Evolutionary conservation across 2,888 invertebrate species (phyloP).

Genomic region (Tridacna gigas): DNA sequence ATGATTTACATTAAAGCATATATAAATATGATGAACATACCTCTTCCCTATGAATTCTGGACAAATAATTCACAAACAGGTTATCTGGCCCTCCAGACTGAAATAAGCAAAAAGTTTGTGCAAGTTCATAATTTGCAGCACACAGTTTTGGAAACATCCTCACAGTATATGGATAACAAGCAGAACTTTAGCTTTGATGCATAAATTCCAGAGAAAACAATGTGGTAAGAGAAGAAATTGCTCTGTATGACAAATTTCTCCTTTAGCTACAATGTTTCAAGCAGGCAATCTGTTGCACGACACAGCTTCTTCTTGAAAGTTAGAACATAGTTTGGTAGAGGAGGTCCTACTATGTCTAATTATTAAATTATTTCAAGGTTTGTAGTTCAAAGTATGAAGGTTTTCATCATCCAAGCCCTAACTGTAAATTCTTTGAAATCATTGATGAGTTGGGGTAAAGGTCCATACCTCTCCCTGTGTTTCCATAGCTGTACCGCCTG

Average conservation of each 20-base stretch:
- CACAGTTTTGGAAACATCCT: no score
- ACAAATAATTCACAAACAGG: conserved; percentile 98
- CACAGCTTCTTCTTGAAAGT: no score
- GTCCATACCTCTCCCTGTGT: conserved; percentile 74
- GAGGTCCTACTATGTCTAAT: no score
- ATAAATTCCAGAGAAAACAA: not conserved
- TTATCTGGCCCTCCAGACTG: conserved; percentile 90
- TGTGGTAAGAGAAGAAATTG: not conserved
- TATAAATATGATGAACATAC: conserved; percentile 66
- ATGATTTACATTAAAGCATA: not conserved
- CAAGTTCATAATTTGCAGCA: no score
- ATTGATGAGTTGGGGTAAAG: not conserved
- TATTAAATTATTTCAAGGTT: no score
- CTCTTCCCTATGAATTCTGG: conserved; percentile 99
- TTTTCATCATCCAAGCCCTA: not conserved
- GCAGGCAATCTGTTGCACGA: no score
- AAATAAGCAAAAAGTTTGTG: conserved; percentile 29
- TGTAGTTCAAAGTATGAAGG: no score
- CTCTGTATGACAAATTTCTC: not conserved
- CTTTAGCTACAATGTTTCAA: not conserved
- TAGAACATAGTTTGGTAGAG: no score
- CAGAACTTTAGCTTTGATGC: not conserved
- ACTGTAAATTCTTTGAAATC: not conserved
- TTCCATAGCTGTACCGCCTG: conserved; percentile 82
- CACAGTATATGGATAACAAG: not conserved